A percentile compares a stretch with the other conserved stretches of the same genome.
These are phyloP conservation scores for Cheilosia vulpina DNA, from an alignment of 2,888 invertebrate genomes.

Conservation along the genomic window DNA sequence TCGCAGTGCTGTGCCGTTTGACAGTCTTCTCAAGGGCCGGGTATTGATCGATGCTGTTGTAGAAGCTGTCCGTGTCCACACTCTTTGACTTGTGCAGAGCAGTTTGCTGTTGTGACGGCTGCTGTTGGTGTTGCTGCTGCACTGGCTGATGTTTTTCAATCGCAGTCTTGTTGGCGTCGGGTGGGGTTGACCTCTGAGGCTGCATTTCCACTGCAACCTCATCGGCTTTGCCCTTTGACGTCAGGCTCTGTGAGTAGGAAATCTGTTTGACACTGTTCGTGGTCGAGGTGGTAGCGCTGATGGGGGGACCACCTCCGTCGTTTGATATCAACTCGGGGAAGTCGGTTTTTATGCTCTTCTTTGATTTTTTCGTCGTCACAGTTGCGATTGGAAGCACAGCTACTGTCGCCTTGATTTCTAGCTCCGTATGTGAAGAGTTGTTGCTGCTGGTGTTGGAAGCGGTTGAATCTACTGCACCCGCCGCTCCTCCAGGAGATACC, in stretches of 20 bases:
- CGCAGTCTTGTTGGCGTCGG: slow-evolving; percentile 29
- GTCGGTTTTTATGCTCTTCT: slow-evolving; percentile 77
- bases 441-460: slow-evolving; percentile 70
- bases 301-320: slow-evolving; percentile 40
- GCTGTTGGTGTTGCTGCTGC: slow-evolving; percentile 43
- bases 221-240: slow-evolving; percentile 64
- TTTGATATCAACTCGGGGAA: slow-evolving; percentile 78
- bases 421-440: slow-evolving; percentile 76
- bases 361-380: slow-evolving; percentile 55
- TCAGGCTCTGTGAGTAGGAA: slow-evolving; percentile 79
- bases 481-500: slow-evolving; percentile 14
- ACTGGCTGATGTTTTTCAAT: slow-evolving; percentile 55
- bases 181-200: slow-evolving; percentile 15
- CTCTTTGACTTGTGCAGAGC: slow-evolving; percentile 83
- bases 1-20: slow-evolving; percentile 81
- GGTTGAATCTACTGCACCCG: slow-evolving; percentile 52
- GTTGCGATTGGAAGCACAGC: slow-evolving; percentile 27
- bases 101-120: slow-evolving; percentile 70
- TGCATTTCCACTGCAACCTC: slow-evolving; percentile 16
- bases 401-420: slow-evolving; percentile 55
- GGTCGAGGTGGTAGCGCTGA: slow-evolving; percentile 57
- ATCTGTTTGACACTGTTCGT: slow-evolving; percentile 74
- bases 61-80: slow-evolving; percentile 81
- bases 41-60: slow-evolving; percentile 83
- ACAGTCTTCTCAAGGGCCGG: slow-evolving; percentile 84